phyloP scores from a whole-genome alignment of 2,888 invertebrate genomes.

The Stenichneumon culpator region DNA sequence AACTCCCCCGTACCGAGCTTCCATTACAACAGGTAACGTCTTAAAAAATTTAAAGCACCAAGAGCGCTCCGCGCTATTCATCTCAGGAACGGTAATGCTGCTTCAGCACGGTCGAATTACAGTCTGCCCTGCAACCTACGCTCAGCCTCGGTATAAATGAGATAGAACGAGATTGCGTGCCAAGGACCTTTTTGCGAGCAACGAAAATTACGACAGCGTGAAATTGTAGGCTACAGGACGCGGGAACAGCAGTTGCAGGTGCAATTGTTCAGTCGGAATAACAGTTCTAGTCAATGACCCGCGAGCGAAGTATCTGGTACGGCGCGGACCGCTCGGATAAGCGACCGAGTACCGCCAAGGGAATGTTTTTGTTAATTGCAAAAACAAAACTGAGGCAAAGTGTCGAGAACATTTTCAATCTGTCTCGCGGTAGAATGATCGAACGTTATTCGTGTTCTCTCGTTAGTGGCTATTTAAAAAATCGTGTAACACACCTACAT shows the following conservation, averaged over 20 bases:
- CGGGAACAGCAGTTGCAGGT: conserved; percentile 37
- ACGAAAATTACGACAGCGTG: conserved; percentile 69
- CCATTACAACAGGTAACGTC: conserved; percentile 3
- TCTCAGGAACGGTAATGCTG: conserved; percentile 18
- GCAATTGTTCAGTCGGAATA: conserved; percentile 39
- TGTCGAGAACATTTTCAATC: background rate
- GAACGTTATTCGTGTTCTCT: background rate
- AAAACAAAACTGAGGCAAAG: background rate
- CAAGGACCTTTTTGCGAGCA: conserved; percentile 48
- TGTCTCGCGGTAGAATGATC: background rate
- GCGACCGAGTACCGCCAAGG: conserved; percentile 4
- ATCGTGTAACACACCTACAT: background rate
- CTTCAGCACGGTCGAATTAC: conserved; percentile 57
- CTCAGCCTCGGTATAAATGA: conserved; percentile 8
- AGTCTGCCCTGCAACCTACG: conserved; percentile 12
- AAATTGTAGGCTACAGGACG: conserved; percentile 58
- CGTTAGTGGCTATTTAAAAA: background rate
- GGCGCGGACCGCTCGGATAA: background rate
- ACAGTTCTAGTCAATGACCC: conserved; percentile 8
- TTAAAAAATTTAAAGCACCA: conserved; percentile 47
- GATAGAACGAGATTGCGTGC: conserved; percentile 33
- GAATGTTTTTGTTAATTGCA: conserved; percentile 12
- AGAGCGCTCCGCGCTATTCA: conserved; percentile 30
- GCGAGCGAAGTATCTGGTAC: conserved; percentile 18
- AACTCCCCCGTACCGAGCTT: conserved; percentile 2